Base-by-base conservation (phyloP, 2,797 vertebrate genomes). In the Falco naumanni region DNA sequence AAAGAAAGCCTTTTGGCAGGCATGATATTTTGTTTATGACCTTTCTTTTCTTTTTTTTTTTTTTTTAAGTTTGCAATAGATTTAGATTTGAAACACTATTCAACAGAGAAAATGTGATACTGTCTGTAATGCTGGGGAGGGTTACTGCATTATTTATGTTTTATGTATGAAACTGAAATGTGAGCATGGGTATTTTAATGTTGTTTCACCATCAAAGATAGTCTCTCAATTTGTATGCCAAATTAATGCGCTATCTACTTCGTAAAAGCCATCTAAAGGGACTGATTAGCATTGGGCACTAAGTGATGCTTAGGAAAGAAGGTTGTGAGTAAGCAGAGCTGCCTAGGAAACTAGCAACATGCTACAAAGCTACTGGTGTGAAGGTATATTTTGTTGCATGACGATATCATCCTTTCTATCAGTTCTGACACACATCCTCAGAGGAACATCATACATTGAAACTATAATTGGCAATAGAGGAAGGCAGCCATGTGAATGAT, bases 141-240 rank as follows among this genome's bases (percentile, higher is more conserved):
- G 76, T 96, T 97, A 89, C 61, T 84, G 86, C 70, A 78, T 94
- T 97, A 94, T 97, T 97, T 97, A 95, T 96, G 89, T 94, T 96
- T 96, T 97, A 96, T 93, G 89, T 91, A 95, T 89, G 92, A 95
- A 97, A 95, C 93, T 79, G 93, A 97, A 97, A 97, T 96, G 91
- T 84, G 83, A 97, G 89, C 94, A 93, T 31, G 82, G 68, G 87
- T 95, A 94, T 74, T 84, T 97, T 97, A 93, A 94, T 92, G 89
- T 71, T 96, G 81, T 97, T 97, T 93, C 71, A 90, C 69, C 87
- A 96, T 95, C 89, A 96, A 97, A 96, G 39, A 39, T 93, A 94
- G 90, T 93, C 50, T 96, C 84, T 97, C 93, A 96, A 96, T 97
- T 96, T 96, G 81, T 97, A 96, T 96, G 96, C 95, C 48, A 41